Evolutionary conservation across 2,888 invertebrate genomes (phyloP).

Genomic region (Ceratothoa steindachneri): DNA sequence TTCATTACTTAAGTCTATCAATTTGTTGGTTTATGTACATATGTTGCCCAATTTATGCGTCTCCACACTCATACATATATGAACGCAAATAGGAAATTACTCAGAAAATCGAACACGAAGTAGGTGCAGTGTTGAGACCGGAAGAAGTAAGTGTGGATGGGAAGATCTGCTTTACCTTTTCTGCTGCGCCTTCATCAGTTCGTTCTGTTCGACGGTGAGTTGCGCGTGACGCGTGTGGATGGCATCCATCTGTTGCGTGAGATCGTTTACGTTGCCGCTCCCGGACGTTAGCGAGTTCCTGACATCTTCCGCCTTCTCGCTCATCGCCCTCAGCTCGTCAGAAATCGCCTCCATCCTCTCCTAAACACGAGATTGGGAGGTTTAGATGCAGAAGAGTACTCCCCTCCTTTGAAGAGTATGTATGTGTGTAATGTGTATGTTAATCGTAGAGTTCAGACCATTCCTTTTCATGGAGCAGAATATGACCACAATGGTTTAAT

Average conservation of each 20-base stretch:
- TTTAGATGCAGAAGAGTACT: too few species aligned
- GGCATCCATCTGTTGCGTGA: constrained; percentile 43
- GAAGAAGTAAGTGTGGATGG: too few species aligned
- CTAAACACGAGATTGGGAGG: constrained; percentile 49
- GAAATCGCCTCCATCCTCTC: constrained; percentile 56
- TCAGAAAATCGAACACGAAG: background rate
- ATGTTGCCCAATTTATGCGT: background rate
- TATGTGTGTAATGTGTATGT: too few species aligned
- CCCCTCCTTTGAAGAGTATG: too few species aligned
- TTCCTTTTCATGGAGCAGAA: too few species aligned
- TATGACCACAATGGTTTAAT: too few species aligned
- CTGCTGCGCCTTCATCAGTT: constrained; percentile 42
- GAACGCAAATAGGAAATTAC: background rate
- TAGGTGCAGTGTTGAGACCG: background rate
- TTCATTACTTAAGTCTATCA: background rate
- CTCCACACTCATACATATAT: background rate
- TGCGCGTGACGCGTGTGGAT: constrained; percentile 40
- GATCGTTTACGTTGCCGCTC: constrained; percentile 30
- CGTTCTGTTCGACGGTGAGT: constrained; percentile 44
- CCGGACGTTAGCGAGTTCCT: constrained; percentile 30
- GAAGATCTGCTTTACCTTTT: too few species aligned
- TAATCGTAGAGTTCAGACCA: too few species aligned
- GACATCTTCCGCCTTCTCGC: constrained; percentile 50
- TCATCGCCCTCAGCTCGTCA: constrained; percentile 54
- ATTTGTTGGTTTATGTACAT: background rate